Evolutionary conservation across 64 coral and sea anemone species (phyloP).

Genomic region (Acropora yongei): DNA sequence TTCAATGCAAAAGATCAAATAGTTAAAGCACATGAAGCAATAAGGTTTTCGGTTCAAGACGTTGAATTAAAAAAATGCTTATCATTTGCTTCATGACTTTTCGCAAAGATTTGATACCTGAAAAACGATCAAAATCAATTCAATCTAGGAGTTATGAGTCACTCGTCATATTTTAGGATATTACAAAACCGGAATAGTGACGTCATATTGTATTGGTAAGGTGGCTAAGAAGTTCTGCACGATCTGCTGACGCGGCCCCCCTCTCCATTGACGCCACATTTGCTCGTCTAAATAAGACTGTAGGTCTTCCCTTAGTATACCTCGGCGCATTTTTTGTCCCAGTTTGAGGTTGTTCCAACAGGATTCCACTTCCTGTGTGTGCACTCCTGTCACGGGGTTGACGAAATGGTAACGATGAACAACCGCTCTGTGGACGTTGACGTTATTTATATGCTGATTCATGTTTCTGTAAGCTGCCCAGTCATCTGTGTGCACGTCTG

Average conservation of each 20-base stretch:
- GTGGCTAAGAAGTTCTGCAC: neutral
- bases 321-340: neutral
- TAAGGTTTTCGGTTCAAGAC: too few species aligned
- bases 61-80: too few species aligned
- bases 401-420: constrained; percentile 42
- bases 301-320: neutral
- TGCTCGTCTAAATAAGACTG: constrained; percentile 4
- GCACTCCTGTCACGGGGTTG: constrained; percentile 18
- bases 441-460: neutral
- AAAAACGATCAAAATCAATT: too few species aligned
- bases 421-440: constrained; percentile 36
- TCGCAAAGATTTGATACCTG: too few species aligned
- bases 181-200: neutral
- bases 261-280: constrained; percentile 8
- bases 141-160: too few species aligned
- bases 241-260: neutral
- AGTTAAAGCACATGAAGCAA: too few species aligned
- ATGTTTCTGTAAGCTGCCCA: constrained; percentile 54
- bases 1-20: too few species aligned
- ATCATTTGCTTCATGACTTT: too few species aligned
- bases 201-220: neutral
- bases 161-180: too few species aligned
- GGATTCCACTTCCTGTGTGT: constrained; percentile 56
- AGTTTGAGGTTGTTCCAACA: constrained; percentile 41
- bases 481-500: constrained; percentile 45